Evolutionary conservation across 2,113 vertebrate genomes (phyloP).

Genomic region (Semnornis frantzii): DNA sequence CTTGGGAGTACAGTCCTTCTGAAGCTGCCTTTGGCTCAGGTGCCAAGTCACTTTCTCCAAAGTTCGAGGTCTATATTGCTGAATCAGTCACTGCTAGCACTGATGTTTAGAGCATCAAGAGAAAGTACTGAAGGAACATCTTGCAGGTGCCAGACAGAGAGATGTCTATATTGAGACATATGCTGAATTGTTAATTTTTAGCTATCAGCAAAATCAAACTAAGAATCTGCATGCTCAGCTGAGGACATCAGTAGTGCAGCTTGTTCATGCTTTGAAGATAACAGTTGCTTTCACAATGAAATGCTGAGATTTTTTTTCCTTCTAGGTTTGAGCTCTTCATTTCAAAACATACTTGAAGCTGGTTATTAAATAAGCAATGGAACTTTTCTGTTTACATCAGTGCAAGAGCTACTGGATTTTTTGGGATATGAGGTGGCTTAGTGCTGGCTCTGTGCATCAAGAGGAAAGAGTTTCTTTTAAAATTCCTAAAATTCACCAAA

Average conservation of each 20-base stretch:
- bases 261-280: not conserved
- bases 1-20: not conserved
- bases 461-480: not conserved
- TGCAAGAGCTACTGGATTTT: not conserved
- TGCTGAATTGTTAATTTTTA: slow-evolving; percentile 26
- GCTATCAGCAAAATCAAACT: slow-evolving; percentile 43
- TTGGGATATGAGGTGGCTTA: not conserved
- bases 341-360: not conserved
- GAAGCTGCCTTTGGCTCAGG: not conserved
- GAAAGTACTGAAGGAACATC: not conserved
- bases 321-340: not conserved
- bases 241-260: not conserved
- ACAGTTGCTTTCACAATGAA: not conserved
- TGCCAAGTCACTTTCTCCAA: not conserved
- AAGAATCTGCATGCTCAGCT: slow-evolving; percentile 13
- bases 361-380: not conserved
- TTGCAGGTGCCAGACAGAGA: slow-evolving; percentile 11
- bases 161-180: slow-evolving; percentile 14
- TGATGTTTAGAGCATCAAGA: not conserved
- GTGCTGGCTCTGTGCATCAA: not conserved
- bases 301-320: not conserved
- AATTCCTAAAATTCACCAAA: not conserved
- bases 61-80: not conserved
- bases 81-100: not conserved
- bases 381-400: not conserved